These are phyloP conservation scores for Platalea minor DNA, from an alignment of 2,797 vertebrate genomes.

Conservation along the genomic window DNA sequence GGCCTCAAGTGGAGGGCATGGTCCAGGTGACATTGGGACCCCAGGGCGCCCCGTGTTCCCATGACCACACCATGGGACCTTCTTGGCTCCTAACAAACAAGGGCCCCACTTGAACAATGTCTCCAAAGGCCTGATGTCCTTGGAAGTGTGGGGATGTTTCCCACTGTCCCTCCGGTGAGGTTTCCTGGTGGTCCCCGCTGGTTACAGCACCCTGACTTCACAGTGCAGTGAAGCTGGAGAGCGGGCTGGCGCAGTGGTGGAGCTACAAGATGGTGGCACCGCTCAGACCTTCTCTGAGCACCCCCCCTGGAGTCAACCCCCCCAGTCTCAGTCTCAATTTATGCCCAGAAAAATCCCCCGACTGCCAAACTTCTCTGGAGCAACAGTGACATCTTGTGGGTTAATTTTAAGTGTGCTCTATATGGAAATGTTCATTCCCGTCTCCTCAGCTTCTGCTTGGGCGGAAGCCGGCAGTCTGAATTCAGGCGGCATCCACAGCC, in stretches of 20 bases:
- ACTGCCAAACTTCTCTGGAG: slow-evolving; percentile 9
- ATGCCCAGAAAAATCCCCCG: not conserved
- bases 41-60: fast-evolving
- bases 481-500: not conserved
- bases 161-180: not conserved
- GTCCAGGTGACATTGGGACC: not conserved
- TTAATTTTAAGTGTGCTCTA: not conserved
- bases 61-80: not conserved
- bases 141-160: not conserved
- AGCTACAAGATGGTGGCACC: not conserved
- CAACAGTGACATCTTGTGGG: slow-evolving; percentile 70
- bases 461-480: not conserved
- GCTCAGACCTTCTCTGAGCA: not conserved
- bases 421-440: not conserved
- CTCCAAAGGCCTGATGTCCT: not conserved
- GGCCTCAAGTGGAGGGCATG: too few relatives aligned
- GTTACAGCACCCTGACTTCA: not conserved
- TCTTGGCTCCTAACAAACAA: not conserved
- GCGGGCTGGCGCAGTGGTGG: not conserved
- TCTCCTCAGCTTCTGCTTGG: not conserved
- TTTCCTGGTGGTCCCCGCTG: not conserved
- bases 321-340: not conserved
- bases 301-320: not conserved
- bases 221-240: not conserved
- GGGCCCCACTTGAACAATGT: not conserved